A percentile compares a stretch with the other conserved stretches of the same genome.
Evolutionary conservation across 2,888 invertebrate species (phyloP).

Genomic region (Cryptocheilus praepositus): DNA sequence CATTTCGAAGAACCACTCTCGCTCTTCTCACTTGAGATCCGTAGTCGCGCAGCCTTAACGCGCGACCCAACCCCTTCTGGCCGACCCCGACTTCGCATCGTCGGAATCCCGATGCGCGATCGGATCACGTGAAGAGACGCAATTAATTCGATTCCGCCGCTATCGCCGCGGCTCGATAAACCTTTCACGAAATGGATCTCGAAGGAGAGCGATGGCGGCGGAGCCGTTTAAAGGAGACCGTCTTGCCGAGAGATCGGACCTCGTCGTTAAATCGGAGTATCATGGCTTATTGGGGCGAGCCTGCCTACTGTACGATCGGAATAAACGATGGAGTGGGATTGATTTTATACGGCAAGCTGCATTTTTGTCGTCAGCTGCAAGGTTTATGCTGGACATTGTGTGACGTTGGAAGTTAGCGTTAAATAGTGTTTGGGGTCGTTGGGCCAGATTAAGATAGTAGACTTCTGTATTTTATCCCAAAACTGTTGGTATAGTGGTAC

Average conservation of each 20-base stretch:
- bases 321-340: too few species aligned
- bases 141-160: conserved; percentile 29
- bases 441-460: too few species aligned
- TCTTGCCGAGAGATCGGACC: conserved; percentile 5
- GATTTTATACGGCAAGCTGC: too few species aligned
- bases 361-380: too few species aligned
- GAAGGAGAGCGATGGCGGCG: conserved; percentile 11
- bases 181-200: conserved; percentile 16
- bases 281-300: not conserved
- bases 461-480: too few species aligned
- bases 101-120: conserved; percentile 9
- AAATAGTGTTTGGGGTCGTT: too few species aligned
- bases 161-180: conserved; percentile 21
- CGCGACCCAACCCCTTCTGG: not conserved
- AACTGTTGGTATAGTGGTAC: too few species aligned
- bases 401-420: too few species aligned
- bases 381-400: too few species aligned
- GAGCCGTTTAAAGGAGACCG: conserved; percentile 10
- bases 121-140: conserved; percentile 11
- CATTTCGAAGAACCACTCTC: conserved; percentile 25
- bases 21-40: not conserved
- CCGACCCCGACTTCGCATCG: not conserved
- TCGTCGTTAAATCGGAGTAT: conserved; percentile 4
- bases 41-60: not conserved
- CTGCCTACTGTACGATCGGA: too few species aligned